phyloP scores from a whole-genome alignment of 2,797 vertebrate genomes.

The Poecilia velifera region DNA sequence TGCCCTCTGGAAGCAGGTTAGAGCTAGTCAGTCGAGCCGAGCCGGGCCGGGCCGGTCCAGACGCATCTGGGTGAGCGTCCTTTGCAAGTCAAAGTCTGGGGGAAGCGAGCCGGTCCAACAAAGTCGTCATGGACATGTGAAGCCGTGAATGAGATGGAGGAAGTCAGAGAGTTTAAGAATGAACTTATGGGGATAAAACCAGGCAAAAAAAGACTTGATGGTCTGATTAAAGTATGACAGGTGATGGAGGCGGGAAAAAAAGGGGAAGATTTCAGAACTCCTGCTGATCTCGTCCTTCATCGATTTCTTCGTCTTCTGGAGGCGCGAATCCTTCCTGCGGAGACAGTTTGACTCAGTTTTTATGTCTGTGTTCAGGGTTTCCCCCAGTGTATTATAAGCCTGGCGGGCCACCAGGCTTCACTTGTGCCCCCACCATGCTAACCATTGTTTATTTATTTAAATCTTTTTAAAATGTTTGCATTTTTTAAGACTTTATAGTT shows the following conservation, averaged over 20 bases:
- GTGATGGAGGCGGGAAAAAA: conserved; percentile 25
- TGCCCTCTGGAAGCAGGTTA: conserved; percentile 42
- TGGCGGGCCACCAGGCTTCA: too few species aligned
- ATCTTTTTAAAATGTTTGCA: too few species aligned
- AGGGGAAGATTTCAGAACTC: conserved; percentile 84
- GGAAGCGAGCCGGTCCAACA: conserved; percentile 46
- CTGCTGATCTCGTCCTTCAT: conserved; percentile 87
- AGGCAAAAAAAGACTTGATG: conserved; percentile 29
- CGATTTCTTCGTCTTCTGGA: conserved; percentile 89
- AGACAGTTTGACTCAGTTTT: conserved; percentile 27
- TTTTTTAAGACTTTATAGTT: too few species aligned
- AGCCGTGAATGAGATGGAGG: conserved; percentile 32
- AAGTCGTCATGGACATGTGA: conserved; percentile 38
- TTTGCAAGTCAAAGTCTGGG: conserved; percentile 39
- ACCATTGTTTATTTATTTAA: too few species aligned
- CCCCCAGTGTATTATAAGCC: too few species aligned
- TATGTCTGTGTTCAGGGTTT: not conserved
- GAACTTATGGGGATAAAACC: conserved; percentile 16
- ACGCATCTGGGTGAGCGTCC: conserved; percentile 46
- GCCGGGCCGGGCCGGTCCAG: conserved; percentile 34
- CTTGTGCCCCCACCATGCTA: too few species aligned
- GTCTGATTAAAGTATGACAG: conserved; percentile 38
- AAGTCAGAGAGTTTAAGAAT: conserved; percentile 26
- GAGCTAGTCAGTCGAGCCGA: conserved; percentile 32
- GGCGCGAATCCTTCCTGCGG: conserved; percentile 92